Base-by-base conservation (phyloP, 2,888 invertebrate genomes). In the Atrina japonica region DNA sequence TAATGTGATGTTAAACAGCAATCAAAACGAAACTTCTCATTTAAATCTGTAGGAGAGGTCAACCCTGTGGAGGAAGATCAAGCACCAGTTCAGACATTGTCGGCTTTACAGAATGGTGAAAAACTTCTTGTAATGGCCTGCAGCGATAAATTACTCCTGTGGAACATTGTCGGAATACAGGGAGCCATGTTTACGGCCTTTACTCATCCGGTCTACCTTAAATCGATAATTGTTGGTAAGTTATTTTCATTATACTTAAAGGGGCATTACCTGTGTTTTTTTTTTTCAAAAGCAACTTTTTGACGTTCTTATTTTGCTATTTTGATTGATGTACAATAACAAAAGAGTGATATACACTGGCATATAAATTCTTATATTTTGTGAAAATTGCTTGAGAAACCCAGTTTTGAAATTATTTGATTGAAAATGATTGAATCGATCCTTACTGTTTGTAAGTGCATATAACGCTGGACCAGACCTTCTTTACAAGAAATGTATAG, bases 101-200 rank as follows among this genome's bases (percentile, higher is more conserved):
- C 59, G 3, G 72, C 69, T 3, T 56, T 83, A 25, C 53, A 79
- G 29, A 65, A 60, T 2, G 76, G 73, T 1, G 80, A 79, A 27
- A 78, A 82, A 52, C 60, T 84, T 18, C 70, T 73, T 35, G 81
- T 84, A 27, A 89, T 89, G 89, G 83, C 85, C 0, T 79, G 84
- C 58, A 88, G 87, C 70, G 89, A 89, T 66, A 89, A 89, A 77
- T 73, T 89, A 3, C 76, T 89, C 2, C 80, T 83, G 49, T 89
- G 88, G 88, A 88, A 89, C 69, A 76, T 88, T 2, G 80, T 88
- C 0, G 89, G 89, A 0, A 53, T 89, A 16, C 89, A 89, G 77
- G 89, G 89, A 9, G 86, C 86, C 0, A 73, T 88, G 3, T 80
- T 84, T 55, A 81, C 82, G 27, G 77, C 80, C 56, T 83, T 85